A percentile compares a stretch with the other conserved stretches of the same genome.
Conservation (phyloP, 2,888 invertebrate genomes). For the Callimorpha dominula region DNA sequence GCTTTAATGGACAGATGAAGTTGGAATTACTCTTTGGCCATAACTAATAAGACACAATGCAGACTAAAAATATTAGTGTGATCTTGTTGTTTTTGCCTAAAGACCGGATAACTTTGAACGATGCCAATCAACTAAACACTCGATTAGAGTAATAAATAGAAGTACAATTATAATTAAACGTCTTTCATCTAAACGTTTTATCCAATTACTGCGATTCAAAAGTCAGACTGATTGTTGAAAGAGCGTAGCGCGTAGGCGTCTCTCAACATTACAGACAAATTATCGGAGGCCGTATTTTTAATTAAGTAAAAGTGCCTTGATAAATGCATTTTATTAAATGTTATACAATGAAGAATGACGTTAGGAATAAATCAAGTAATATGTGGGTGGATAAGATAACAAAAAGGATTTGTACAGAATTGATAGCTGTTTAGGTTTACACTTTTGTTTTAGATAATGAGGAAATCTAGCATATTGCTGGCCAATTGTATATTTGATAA, state of each 20-base stretch:
- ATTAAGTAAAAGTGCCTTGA: constrained; percentile 35
- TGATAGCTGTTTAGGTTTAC: background rate
- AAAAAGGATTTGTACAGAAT: constrained; percentile 5
- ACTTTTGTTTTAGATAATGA: constrained; percentile 6
- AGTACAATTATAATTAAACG: constrained; percentile 32
- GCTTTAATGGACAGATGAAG: too few relatives aligned
- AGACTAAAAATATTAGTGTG: background rate
- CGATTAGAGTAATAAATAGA: constrained; percentile 4
- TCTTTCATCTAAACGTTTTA: constrained; percentile 27
- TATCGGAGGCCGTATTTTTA: constrained; percentile 27
- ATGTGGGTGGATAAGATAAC: constrained; percentile 12
- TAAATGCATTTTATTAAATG: constrained; percentile 11
- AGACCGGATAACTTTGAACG: background rate
- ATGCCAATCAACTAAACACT: background rate
- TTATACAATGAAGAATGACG: constrained; percentile 11
- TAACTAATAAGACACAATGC: background rate
- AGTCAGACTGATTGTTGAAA: constrained; percentile 17
- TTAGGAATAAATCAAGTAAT: constrained; percentile 1
- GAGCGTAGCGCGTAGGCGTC: constrained; percentile 37
- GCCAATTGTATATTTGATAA: too few relatives aligned
- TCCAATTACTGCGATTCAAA: constrained; percentile 44
- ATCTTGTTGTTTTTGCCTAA: background rate
- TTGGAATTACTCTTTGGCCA: too few relatives aligned
- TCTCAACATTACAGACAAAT: constrained; percentile 25
- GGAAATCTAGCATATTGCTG: background rate